Base-by-base conservation (phyloP, 1,140 invertebrate genomes). In the Camponotus pennsylvanicus region DNA sequence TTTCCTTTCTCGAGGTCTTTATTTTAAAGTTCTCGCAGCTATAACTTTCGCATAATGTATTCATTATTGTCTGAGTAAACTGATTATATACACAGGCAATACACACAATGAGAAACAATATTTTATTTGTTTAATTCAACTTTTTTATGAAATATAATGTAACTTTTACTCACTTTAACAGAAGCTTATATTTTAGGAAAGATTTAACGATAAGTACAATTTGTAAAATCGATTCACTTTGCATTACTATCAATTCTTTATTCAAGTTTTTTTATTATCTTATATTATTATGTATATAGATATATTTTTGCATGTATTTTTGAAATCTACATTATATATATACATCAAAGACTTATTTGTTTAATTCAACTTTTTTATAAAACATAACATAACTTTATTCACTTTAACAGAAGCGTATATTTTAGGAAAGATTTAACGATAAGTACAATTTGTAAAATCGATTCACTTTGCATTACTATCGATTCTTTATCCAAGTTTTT, bases 51-150 rank as follows among this genome's bases (percentile, higher is more conserved):
- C 18, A 34, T 61, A 42, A 63, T 49, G 64, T 15, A 45, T 32
- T 77, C 59, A 64, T 63, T 61, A 59, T 75, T 27, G 15, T 11
- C 21, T 27, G 21, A 61, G 15, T 32, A 59, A 77, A 40, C 4
- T 57, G n/a, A 55, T 73, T 40, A 18, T n/a, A 37, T 52, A 57
- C 15, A 1, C 37, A 45, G 8, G 11, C 11, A n/a, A 57, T 37
- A 13, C 57, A 52, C 15, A 52, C 15, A 77, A 77, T 8, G 37
- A 18, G 21, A 18, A 21, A 18, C 32, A 61, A 63, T 63, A 42
- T 42, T 15, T 75, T 37, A 75, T 59, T n/a, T 40, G 21, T n/a
- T 27, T 75, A 75, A 57, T 9, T 73, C 18, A 55, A 34, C 32
- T 63, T 37, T 55, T 34, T 9, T 15, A 21, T 7, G 15, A n/a